A percentile compares a stretch with the other conserved stretches of the same genome.
These are phyloP conservation scores for Bicyclus anynana DNA, from an alignment of 1,140 invertebrate genomes.

Conservation along the genomic window DNA sequence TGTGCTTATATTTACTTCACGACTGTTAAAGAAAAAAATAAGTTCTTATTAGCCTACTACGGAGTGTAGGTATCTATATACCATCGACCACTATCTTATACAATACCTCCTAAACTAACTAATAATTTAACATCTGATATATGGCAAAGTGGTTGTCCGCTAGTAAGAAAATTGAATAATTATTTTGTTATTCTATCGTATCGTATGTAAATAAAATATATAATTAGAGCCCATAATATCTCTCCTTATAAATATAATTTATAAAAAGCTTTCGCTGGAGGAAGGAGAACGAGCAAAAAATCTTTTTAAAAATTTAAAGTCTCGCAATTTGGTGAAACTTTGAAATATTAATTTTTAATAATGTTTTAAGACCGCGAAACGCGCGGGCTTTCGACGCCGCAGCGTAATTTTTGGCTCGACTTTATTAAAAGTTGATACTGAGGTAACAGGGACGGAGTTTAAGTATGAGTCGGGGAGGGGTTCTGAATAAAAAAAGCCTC, in stretches of 20 bases:
- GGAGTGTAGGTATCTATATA: too few species aligned
- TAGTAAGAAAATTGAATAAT: too few species aligned
- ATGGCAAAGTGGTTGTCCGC: too few species aligned
- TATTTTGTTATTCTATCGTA: too few species aligned
- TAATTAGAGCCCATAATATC: neutral
- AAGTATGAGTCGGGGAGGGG: neutral
- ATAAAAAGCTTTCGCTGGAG: neutral
- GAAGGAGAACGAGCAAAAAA: constrained; percentile 1
- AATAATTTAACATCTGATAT: too few species aligned
- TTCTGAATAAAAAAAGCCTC: neutral
- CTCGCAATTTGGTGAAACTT: constrained; percentile 22
- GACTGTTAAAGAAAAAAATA: too few species aligned
- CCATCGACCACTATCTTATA: too few species aligned
- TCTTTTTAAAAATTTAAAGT: constrained; percentile 19
- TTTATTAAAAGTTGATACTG: constrained; percentile 66
- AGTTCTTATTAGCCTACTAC: too few species aligned
- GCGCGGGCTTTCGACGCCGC: constrained; percentile 21
- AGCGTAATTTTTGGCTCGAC: constrained; percentile 39
- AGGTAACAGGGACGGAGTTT: neutral
- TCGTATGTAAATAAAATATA: too few species aligned
- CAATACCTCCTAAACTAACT: too few species aligned
- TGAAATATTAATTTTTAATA: constrained; percentile 31
- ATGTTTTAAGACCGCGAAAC: constrained; percentile 26
- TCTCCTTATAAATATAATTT: neutral
- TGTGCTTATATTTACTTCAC: neutral